Evolutionary conservation across 2,113 vertebrate genomes (phyloP).

Genomic region (Aegotheles bennettii): DNA sequence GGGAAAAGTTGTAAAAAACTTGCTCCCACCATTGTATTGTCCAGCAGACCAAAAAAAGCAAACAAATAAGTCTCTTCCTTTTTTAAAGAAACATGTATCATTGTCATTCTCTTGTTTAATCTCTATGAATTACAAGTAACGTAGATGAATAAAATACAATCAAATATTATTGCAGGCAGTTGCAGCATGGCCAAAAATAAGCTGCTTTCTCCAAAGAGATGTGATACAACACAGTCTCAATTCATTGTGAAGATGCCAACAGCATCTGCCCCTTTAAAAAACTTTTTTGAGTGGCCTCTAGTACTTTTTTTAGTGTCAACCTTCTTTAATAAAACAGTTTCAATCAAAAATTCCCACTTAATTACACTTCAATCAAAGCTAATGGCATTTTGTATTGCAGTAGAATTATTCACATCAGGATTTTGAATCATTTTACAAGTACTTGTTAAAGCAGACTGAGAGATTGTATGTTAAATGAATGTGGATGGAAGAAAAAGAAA

Average conservation of each 20-base stretch:
- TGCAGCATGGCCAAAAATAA: neutral
- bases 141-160: neutral
- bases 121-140: neutral
- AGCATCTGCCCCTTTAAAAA: neutral
- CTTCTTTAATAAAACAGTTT: neutral
- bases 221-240: neutral
- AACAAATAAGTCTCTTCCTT: constrained; percentile 60
- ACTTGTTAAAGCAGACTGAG: neutral
- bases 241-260: neutral
- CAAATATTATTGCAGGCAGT: neutral
- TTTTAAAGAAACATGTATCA: constrained; percentile 26
- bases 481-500: neutral
- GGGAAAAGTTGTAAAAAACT: constrained; percentile 62
- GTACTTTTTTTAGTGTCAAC: neutral
- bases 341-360: neutral
- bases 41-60: constrained; percentile 42
- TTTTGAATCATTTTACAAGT: neutral
- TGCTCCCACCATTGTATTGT: constrained; percentile 75
- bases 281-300: neutral
- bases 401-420: neutral
- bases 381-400: neutral
- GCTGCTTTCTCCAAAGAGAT: neutral
- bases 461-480: neutral
- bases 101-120: neutral
- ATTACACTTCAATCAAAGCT: neutral